These are phyloP conservation scores for Globodera rostochiensis DNA, from an alignment of 1,140 invertebrate species.

Conservation along the genomic window DNA sequence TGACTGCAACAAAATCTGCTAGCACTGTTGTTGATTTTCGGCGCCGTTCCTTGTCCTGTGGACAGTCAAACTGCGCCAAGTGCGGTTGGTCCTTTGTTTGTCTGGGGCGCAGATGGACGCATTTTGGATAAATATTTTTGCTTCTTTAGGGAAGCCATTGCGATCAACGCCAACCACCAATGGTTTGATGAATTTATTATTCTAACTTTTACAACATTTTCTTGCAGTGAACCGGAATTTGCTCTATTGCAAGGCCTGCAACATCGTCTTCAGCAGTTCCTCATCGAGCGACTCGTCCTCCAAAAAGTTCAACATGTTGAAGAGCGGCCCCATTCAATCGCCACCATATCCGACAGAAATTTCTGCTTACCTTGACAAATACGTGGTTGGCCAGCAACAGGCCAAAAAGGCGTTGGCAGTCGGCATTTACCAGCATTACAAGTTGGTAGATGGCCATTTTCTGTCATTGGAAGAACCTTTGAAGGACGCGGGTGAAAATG, in stretches of 20 bases:
- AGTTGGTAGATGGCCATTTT: background rate
- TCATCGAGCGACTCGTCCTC: slow-evolving; percentile 7
- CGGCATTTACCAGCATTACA: slow-evolving; percentile 96
- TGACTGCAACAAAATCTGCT: background rate
- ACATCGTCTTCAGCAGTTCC: slow-evolving; percentile 33
- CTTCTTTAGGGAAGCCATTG: slow-evolving; percentile 21
- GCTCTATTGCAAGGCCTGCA: slow-evolving; percentile 42
- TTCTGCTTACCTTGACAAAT: slow-evolving; percentile 82
- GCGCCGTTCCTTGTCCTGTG: slow-evolving; percentile 7
- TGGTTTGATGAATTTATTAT: slow-evolving; percentile 22
- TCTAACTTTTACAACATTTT: slow-evolving; percentile 3
- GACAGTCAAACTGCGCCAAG: slow-evolving; percentile 15
- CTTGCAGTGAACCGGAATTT: slow-evolving; percentile 32
- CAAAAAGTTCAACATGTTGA: slow-evolving; percentile 28
- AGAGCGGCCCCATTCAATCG: slow-evolving; percentile 20
- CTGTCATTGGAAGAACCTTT: background rate
- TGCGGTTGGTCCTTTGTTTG: slow-evolving; percentile 21
- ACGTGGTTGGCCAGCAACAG: slow-evolving; percentile 96
- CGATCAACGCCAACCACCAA: slow-evolving; percentile 35
- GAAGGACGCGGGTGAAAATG: background rate
- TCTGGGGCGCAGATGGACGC: background rate
- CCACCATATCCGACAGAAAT: slow-evolving; percentile 41
- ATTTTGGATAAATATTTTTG: background rate
- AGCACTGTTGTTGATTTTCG: background rate
- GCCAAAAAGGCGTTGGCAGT: slow-evolving; percentile 98